phyloP scores from a whole-genome alignment of 2,797 vertebrate genomes.

The Parauchenoglanis punctatus region DNA sequence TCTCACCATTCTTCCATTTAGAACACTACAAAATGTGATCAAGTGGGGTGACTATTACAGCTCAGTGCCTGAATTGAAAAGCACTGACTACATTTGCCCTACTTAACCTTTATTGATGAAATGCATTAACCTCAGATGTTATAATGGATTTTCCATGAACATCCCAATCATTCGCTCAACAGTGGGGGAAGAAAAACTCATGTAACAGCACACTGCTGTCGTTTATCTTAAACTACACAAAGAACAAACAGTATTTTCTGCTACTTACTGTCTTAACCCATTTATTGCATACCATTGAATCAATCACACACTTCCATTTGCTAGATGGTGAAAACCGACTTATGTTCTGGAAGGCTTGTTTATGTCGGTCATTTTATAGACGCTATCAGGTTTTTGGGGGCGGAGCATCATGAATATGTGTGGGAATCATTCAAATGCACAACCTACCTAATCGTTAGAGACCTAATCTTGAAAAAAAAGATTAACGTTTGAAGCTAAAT shows the following conservation, averaged over 20 bases:
- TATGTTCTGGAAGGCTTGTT: background rate
- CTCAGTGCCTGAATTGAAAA: background rate
- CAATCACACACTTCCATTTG: background rate
- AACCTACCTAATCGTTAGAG: background rate
- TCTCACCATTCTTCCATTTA: background rate
- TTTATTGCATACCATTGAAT: background rate
- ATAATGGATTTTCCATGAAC: conserved; percentile 29
- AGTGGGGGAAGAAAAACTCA: background rate
- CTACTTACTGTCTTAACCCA: background rate
- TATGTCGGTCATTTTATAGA: background rate
- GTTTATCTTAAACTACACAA: background rate
- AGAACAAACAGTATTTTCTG: background rate
- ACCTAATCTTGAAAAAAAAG: too few relatives aligned
- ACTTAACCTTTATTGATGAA: conserved; percentile 7
- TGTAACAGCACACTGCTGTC: background rate
- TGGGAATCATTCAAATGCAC: background rate
- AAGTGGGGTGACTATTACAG: background rate
- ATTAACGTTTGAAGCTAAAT: too few relatives aligned
- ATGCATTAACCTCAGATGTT: conserved; percentile 19
- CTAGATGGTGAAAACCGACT: background rate
- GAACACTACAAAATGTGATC: conserved; percentile 10
- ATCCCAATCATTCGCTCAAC: background rate
- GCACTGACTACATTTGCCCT: background rate
- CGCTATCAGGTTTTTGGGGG: background rate
- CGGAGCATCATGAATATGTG: background rate